Conservation (phyloP, 2,888 invertebrate genomes). For the Tuta absoluta region DNA sequence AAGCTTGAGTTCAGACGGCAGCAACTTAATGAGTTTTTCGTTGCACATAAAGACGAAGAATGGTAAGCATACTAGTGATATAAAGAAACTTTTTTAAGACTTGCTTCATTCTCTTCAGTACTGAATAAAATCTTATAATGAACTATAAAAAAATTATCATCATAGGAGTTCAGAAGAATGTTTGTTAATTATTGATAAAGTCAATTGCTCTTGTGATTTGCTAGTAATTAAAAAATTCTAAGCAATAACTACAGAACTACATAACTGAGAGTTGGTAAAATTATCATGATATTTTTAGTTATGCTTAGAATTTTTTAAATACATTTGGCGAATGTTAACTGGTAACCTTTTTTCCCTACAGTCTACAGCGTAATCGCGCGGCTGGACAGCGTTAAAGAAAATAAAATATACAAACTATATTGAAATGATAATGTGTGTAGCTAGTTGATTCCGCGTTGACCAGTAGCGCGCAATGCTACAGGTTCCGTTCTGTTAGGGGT, state of each 20-base stretch:
- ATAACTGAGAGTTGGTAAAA: background rate
- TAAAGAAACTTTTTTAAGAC: background rate
- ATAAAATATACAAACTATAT: conserved; percentile 63
- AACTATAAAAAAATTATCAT: background rate
- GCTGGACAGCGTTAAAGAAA: conserved; percentile 75
- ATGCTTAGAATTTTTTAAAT: conserved; percentile 74
- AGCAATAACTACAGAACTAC: conserved; percentile 47
- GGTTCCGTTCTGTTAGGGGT: conserved; percentile 80
- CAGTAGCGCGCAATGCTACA: conserved; percentile 82
- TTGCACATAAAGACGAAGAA: conserved; percentile 99
- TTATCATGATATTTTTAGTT: conserved; percentile 35
- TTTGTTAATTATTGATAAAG: background rate
- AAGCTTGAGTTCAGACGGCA: conserved; percentile 97
- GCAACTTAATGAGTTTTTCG: conserved; percentile 98
- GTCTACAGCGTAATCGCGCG: conserved; percentile 78
- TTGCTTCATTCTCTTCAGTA: conserved; percentile 12
- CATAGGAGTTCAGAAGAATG: background rate
- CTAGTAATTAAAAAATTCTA: conserved; percentile 73
- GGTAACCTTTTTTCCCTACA: conserved; percentile 80
- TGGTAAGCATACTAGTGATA: conserved; percentile 86
- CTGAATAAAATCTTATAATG: background rate
- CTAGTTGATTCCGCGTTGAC: conserved; percentile 79
- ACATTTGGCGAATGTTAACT: conserved; percentile 72
- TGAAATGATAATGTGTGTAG: conserved; percentile 75
- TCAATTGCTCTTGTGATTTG: conserved; percentile 55